Evolutionary conservation across 2,113 vertebrate species (phyloP).

Genomic region (Macaca fascicularis): DNA sequence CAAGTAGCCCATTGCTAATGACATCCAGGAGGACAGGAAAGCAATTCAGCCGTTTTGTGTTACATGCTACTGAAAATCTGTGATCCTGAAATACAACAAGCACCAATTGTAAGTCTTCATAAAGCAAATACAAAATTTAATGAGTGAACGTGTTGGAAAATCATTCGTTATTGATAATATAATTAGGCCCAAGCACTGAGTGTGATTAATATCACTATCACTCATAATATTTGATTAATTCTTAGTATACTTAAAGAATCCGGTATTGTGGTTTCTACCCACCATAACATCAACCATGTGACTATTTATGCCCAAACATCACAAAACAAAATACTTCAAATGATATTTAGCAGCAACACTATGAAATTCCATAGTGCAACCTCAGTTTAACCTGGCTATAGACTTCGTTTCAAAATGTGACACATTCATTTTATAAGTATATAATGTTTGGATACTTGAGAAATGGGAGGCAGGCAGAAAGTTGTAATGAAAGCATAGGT

Average conservation of each 20-base stretch:
- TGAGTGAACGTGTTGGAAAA: not conserved
- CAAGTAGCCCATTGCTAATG: slow-evolving; percentile 89
- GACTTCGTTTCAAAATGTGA: not conserved
- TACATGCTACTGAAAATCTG: slow-evolving; percentile 86
- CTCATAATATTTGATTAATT: not conserved
- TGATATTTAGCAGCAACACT: not conserved
- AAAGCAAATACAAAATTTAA: not conserved
- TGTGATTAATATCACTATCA: not conserved
- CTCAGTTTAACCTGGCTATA: not conserved
- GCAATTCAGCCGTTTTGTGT: slow-evolving; percentile 89
- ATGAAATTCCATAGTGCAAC: not conserved
- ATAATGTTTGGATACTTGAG: not conserved
- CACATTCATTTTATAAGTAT: not conserved
- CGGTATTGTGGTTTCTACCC: not conserved
- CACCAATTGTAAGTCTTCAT: not conserved
- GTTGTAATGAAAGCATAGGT: not conserved
- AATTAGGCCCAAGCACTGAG: not conserved
- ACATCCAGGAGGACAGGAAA: slow-evolving; percentile 88
- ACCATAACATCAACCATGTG: not conserved
- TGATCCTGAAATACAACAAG: slow-evolving; percentile 78
- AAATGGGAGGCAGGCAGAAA: not conserved
- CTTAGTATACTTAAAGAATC: not conserved
- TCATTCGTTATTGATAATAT: not conserved
- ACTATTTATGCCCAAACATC: not conserved
- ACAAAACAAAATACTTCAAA: not conserved